Evolutionary conservation across 2,797 vertebrate species (phyloP), one percentile per base, ranked within the genome.

Genomic region (Sebastes trivittatus): DNA sequence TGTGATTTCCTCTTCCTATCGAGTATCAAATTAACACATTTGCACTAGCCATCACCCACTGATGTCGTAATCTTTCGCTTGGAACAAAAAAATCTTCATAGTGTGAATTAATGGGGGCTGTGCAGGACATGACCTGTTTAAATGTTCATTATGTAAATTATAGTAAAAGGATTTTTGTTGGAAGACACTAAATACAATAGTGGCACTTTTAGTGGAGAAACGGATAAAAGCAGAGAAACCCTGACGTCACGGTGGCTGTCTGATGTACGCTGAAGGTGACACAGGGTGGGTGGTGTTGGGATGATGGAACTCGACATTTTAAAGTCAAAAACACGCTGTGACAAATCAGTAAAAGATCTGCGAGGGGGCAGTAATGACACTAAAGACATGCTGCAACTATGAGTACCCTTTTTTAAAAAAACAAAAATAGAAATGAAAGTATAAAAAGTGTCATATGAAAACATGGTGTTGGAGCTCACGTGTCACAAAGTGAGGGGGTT

Each of bases 221-320:
- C 22, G 23, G 59, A 77, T 74, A 62, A 62, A 81, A 70, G 62
- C 11, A 29, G 49, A 72, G 69, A 74, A 77, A 23, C 3, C 23
- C 30, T 85, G 73, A 81, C 30, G 49, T 85, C 68, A 78, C 29
- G 20, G 38, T 60, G 63, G 38, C 66, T 72, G 59, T 81, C 54
- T 84, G 81, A 79, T 38, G 59, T 49, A 16, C 5, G 7, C 64
- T 86, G 81, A 85, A 80, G 82, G 74, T 88, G 82, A 81, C 84
- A 89, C 65, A 36, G 80, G 67, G 80, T 84, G 77, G 85, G 77
- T 71, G 78, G 67, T 0, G 29, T 69, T 62, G 61, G 38, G 59
- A 68, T 54, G 77, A 74, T n/a, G 65, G 56, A 77, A 75, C 60
- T 34, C 64, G 72, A 82, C 77, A 32, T 86, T 86, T 84, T 80